Percentiles rank a stretch among this genome's conserved stretches.
Evolutionary conservation across 2,888 invertebrate species (phyloP).

Genomic region (Melikaiella ostensackeni): DNA sequence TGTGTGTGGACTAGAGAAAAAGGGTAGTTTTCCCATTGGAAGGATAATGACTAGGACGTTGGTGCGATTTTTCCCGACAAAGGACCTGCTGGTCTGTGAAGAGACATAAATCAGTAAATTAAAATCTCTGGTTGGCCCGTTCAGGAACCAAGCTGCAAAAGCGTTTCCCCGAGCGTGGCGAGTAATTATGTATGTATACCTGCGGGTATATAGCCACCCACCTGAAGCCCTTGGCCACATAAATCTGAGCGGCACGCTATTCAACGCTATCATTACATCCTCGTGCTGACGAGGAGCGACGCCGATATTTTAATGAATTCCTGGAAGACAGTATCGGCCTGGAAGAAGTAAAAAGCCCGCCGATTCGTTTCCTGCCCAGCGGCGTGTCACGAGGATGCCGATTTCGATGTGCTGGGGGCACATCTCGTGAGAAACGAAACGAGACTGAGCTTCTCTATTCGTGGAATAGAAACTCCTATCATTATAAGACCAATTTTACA

Average conservation of each 20-base stretch:
- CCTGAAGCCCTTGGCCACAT: conserved; percentile 47
- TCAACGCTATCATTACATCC: conserved; percentile 69
- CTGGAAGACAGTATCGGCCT: conserved; percentile 59
- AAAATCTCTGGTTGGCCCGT: conserved; percentile 31
- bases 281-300: conserved; percentile 64
- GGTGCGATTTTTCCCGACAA: conserved; percentile 28
- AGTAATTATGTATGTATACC: conserved; percentile 49
- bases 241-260: conserved; percentile 50
- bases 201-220: conserved; percentile 46
- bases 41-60: conserved; percentile 9
- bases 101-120: conserved; percentile 29
- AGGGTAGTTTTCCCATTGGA: not conserved
- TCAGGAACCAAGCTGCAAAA: conserved; percentile 20
- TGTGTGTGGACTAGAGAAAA: conserved; percentile 16
- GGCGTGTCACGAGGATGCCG: conserved; percentile 42
- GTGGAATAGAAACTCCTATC: conserved; percentile 26
- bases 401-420: conserved; percentile 44
- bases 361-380: conserved; percentile 53
- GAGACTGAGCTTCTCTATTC: conserved; percentile 40
- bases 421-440: conserved; percentile 29
- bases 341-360: conserved; percentile 33
- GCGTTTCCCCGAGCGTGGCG: conserved; percentile 50
- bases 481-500: not conserved
- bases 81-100: conserved; percentile 18
- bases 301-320: conserved; percentile 73